Percentiles rank a stretch among this genome's conserved stretches.
Evolutionary conservation across 2,888 invertebrate genomes (phyloP).

Genomic region (Melanostoma scalare): DNA sequence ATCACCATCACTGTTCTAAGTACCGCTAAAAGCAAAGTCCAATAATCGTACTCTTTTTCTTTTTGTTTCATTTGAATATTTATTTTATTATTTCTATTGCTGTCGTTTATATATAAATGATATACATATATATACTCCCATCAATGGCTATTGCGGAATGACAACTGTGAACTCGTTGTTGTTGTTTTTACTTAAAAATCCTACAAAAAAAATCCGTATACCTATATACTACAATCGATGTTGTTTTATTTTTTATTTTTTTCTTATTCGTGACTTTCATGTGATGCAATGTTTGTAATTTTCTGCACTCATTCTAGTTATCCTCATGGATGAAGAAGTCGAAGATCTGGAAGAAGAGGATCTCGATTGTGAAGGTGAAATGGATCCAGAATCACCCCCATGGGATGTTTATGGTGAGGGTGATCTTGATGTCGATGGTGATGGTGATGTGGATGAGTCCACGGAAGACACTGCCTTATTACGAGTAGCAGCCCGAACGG

Average conservation of each 20-base stretch:
- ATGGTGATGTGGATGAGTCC: conserved; percentile 82
- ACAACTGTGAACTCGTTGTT: conserved; percentile 71
- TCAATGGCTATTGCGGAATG: conserved; percentile 72
- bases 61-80: conserved; percentile 18
- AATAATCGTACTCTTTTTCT: conserved; percentile 9
- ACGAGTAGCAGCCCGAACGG: conserved; percentile 82
- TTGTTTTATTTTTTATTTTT: conserved; percentile 36
- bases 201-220: neutral
- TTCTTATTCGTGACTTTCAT: neutral
- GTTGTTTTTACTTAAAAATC: conserved; percentile 34
- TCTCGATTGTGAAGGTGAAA: conserved; percentile 82
- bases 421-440: conserved; percentile 81
- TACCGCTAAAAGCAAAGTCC: conserved; percentile 51
- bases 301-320: conserved; percentile 76
- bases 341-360: conserved; percentile 82
- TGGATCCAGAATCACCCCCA: conserved; percentile 81
- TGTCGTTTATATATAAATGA: conserved; percentile 25
- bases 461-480: conserved; percentile 84
- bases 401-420: conserved; percentile 82
- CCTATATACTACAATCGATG: neutral
- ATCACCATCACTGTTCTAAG: conserved; percentile 54
- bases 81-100: conserved; percentile 36
- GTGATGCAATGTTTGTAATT: conserved; percentile 41
- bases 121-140: conserved; percentile 19
- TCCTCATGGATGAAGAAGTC: conserved; percentile 81